Conservation (phyloP, 1,140 invertebrate genomes). For the Pogonognathellus flavescens region DNA sequence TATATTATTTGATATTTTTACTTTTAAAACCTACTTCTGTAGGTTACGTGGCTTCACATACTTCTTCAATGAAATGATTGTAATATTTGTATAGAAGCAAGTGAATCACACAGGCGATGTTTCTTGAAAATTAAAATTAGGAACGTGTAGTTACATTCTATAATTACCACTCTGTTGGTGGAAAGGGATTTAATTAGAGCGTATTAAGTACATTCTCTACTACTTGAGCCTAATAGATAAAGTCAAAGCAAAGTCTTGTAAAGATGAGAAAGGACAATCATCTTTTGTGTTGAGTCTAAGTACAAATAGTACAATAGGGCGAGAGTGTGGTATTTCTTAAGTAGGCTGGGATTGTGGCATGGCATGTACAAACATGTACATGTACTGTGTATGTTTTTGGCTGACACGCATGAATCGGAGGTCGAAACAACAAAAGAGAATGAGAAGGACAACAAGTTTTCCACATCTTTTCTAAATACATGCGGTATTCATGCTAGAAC, state of each 20-base stretch:
- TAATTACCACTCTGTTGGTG: background rate
- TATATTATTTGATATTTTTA: too few relatives aligned
- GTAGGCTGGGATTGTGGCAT: background rate
- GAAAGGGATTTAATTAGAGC: background rate
- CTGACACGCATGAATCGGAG: constrained; percentile 6
- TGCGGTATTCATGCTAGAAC: constrained; percentile 15
- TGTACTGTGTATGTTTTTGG: background rate
- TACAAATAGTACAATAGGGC: background rate
- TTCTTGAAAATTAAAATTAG: too few relatives aligned
- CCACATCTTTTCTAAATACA: background rate
- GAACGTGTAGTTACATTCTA: background rate
- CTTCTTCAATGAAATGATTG: too few relatives aligned
- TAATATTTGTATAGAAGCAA: too few relatives aligned
- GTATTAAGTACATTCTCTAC: background rate
- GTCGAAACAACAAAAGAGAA: constrained; percentile 33
- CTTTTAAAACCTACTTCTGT: too few relatives aligned
- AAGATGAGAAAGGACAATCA: constrained; percentile 11
- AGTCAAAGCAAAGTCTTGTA: constrained; percentile 1
- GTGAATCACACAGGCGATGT: too few relatives aligned
- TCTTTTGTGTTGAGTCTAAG: background rate
- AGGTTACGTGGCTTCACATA: too few relatives aligned
- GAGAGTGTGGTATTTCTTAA: background rate
- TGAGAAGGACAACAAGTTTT: constrained; percentile 25
- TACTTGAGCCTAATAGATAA: background rate
- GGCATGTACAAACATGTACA: background rate